Conservation (phyloP, 2,888 invertebrate species). For the Scaeva pyrastri region DNA sequence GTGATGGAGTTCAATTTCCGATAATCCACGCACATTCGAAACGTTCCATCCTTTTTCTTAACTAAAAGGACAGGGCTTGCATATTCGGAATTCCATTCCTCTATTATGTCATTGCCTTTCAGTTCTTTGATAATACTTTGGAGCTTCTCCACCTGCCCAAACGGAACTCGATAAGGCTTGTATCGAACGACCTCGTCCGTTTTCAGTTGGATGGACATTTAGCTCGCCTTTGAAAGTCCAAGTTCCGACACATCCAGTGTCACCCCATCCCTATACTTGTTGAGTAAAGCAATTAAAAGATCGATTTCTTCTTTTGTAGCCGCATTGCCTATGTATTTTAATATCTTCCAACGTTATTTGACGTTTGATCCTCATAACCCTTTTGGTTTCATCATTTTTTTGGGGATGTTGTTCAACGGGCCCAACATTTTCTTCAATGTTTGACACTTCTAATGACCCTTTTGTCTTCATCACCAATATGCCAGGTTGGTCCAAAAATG, state of each 20-base stretch:
- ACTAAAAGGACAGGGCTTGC: too few relatives aligned
- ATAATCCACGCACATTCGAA: too few relatives aligned
- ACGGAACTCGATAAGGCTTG: constrained; percentile 36
- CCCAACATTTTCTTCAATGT: not conserved
- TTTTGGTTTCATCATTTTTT: not conserved
- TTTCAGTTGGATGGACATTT: constrained; percentile 24
- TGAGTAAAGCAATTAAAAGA: not conserved
- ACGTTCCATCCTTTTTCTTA: too few relatives aligned
- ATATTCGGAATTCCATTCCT: too few relatives aligned
- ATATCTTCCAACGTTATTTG: not conserved
- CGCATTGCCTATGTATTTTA: not conserved
- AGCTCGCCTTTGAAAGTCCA: constrained; percentile 15
- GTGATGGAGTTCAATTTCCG: too few relatives aligned
- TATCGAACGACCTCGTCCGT: constrained; percentile 19
- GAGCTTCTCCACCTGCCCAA: constrained; percentile 2
- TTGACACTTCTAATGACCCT: not conserved
- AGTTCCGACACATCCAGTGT: constrained; percentile 19
- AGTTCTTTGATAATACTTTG: too few relatives aligned
- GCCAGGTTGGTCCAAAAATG: constrained; percentile 7
- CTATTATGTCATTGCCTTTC: too few relatives aligned
- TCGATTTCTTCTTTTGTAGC: constrained; percentile 5
- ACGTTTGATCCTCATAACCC: constrained; percentile 14
- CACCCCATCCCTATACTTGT: constrained; percentile 26
- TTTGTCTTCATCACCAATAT: not conserved
- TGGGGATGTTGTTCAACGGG: not conserved